Conservation (phyloP, 2,113 vertebrate species). For the Chionomys nivalis region DNA sequence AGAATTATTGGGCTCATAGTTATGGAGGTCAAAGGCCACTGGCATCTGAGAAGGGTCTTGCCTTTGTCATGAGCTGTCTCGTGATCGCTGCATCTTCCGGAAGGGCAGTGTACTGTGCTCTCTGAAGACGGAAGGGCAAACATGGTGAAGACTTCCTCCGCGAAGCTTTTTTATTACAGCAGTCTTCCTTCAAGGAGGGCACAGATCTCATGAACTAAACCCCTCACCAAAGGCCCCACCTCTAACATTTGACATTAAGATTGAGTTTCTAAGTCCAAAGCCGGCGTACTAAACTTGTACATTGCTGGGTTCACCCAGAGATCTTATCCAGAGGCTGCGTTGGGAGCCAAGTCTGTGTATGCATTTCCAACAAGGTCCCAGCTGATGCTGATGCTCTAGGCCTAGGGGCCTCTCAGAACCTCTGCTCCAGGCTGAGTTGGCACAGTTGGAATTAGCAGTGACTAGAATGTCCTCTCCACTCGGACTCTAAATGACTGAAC, state of each 20-base stretch:
- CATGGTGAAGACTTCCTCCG: neutral
- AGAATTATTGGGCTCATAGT: neutral
- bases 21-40: neutral
- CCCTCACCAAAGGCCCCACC: neutral
- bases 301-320: neutral
- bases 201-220: neutral
- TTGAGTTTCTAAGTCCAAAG: neutral
- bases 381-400: neutral
- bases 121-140: neutral
- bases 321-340: neutral
- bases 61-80: neutral
- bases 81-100: neutral
- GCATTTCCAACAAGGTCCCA: neutral
- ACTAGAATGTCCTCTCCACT: neutral
- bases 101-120: neutral
- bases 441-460: neutral
- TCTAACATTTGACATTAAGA: neutral
- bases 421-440: neutral
- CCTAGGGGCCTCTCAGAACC: neutral
- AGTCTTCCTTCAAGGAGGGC: neutral
- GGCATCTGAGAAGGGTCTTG: neutral
- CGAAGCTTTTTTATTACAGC: neutral
- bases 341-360: neutral
- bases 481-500: constrained; percentile 13
- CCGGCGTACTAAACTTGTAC: neutral